Evolutionary conservation across 2,797 vertebrate species (phyloP).

Genomic region (Okamejei kenojei): DNA sequence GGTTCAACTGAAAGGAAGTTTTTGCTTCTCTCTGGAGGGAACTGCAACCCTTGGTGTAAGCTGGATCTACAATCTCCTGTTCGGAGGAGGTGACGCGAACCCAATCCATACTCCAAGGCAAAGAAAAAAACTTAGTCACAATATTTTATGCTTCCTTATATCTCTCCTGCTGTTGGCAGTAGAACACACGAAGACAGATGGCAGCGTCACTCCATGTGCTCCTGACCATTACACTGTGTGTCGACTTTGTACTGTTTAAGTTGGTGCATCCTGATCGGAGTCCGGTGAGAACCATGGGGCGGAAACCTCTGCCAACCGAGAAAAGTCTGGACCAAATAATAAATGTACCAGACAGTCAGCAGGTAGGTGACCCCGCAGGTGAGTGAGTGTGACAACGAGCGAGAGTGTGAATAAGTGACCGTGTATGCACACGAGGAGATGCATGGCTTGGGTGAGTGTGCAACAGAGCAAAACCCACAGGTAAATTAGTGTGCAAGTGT

Average conservation of each 20-base stretch:
- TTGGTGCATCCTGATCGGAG: background rate
- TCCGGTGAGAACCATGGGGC: background rate
- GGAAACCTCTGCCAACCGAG: background rate
- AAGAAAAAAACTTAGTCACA: background rate
- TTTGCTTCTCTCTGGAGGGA: background rate
- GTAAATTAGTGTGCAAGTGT: background rate
- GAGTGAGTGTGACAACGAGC: background rate
- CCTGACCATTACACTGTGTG: background rate
- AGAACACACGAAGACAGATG: background rate
- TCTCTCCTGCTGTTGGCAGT: background rate
- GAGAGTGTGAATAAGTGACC: no score
- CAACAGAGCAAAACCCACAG: background rate
- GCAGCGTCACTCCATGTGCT: background rate
- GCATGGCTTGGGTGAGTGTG: background rate
- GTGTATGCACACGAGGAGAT: no score
- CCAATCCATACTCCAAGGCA: background rate
- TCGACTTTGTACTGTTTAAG: constrained; percentile 14
- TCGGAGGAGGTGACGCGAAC: background rate
- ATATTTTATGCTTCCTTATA: background rate
- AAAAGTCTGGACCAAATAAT: background rate
- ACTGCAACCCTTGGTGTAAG: background rate
- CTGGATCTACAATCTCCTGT: background rate
- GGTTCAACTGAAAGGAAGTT: background rate
- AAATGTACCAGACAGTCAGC: background rate
- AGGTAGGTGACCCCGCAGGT: background rate